phyloP scores from a whole-genome alignment of 2,888 invertebrate genomes.

The Noctua fimbriata region DNA sequence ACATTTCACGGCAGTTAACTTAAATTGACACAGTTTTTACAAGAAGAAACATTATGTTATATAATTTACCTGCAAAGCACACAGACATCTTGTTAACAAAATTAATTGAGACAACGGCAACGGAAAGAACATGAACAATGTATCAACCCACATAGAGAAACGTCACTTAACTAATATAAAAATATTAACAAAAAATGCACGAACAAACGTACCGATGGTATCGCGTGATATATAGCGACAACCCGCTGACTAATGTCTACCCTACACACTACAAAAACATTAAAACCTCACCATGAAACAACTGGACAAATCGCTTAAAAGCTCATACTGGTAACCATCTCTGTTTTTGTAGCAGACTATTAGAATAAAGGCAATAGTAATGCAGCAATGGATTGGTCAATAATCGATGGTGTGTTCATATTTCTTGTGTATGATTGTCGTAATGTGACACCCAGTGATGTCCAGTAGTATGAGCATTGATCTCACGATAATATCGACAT shows the following conservation, averaged over 20 bases:
- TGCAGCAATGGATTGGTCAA: conserved; percentile 38
- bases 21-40: neutral
- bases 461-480: conserved; percentile 68
- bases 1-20: neutral
- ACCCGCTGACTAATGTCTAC: conserved; percentile 73
- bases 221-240: conserved; percentile 74
- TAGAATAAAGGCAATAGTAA: conserved; percentile 1
- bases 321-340: conserved; percentile 37
- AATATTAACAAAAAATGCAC: conserved; percentile 74
- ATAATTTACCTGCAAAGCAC: conserved; percentile 32
- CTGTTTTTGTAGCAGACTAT: conserved; percentile 22
- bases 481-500: conserved; percentile 66
- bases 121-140: conserved; percentile 58
- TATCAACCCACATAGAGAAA: conserved; percentile 63
- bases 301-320: conserved; percentile 35
- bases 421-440: conserved; percentile 27
- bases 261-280: conserved; percentile 63
- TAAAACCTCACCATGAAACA: conserved; percentile 43
- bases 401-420: conserved; percentile 12
- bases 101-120: conserved; percentile 60
- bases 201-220: conserved; percentile 72
- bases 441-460: conserved; percentile 66
- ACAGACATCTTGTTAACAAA: conserved; percentile 45
- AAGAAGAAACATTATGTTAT: conserved; percentile 14
- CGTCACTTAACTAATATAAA: conserved; percentile 69